phyloP scores from a whole-genome alignment of 2,888 invertebrate genomes.

The Minunthozetes semirufus region DNA sequence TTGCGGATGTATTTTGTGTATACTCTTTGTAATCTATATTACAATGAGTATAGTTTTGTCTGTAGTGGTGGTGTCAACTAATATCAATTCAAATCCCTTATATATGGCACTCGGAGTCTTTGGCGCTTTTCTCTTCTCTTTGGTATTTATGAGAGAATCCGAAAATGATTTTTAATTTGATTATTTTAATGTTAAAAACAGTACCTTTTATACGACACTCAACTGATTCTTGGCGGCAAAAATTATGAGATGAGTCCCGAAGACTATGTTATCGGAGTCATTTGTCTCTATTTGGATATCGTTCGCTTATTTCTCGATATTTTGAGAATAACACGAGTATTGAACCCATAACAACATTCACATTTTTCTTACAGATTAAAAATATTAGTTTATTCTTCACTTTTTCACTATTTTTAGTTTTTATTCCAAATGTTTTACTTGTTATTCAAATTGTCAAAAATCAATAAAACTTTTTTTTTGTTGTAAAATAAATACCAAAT shows the following conservation, averaged over 20 bases:
- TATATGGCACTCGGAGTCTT: neutral
- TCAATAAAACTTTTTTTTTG: too few species aligned
- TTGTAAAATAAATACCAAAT: too few species aligned
- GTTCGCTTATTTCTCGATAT: neutral
- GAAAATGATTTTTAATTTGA: neutral
- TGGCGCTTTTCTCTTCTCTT: neutral
- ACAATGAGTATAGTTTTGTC: neutral
- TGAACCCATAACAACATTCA: too few species aligned
- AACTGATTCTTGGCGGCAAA: neutral
- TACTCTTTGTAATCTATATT: neutral
- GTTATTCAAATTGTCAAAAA: too few species aligned
- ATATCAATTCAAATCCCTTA: neutral
- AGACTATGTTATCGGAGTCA: neutral
- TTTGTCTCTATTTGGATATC: neutral
- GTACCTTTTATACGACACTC: neutral
- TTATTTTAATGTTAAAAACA: neutral
- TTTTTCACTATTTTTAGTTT: too few species aligned
- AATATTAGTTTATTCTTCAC: too few species aligned
- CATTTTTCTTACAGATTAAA: too few species aligned
- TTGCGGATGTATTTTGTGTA: neutral
- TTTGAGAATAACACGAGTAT: too few species aligned
- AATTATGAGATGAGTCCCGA: constrained; percentile 2
- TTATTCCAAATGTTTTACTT: too few species aligned
- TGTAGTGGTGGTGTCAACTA: neutral
- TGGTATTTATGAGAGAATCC: neutral